Base-by-base conservation (phyloP, 1,140 invertebrate genomes). In the Varroa destructor region DNA sequence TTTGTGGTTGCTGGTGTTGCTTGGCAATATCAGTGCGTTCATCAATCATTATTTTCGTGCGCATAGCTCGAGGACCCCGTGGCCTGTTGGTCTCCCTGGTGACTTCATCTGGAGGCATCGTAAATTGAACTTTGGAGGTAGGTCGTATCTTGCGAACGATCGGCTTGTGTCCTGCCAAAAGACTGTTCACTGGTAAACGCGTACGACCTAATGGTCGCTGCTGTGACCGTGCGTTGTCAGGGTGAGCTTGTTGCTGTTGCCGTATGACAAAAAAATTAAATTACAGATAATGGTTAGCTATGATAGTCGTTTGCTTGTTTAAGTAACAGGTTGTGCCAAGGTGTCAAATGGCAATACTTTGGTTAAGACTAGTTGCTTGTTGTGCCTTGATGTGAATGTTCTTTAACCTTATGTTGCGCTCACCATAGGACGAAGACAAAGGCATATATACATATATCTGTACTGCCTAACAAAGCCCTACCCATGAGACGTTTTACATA, bases 191-290 rank as follows among this genome's bases (percentile, higher is more conserved):
- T 1, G 61, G 40, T 5, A 46, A 46, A 43, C 61, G 70, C 61
- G 64, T n/a, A 40, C 71, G 57, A 71, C 70, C 40, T 46, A 46
- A 25, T 74, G 43, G 57, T 36, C 56, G 64, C 56, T 8, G 46
- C 56, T 61, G 43, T 57, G 67, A 51, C 56, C 51, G 54, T 54
- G 56, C 43, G 72, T 56, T 54, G 61, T 70, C 61, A 12, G 46
- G 10, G 12, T 67, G 61, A 46, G 40, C 61, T 8, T 67, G 61
- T 67, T 67, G 61, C 61, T 67, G 61, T 25, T 40, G 36, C 2
- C 40, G 10, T 36, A 55, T 54, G 25, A 43, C 6, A 6, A 73
- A 73, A 6, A 25, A n/a, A 40, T 43, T 37, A 14, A 51, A 51
- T 51, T 51, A 8, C 46, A 51, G 4, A 51, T 8, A 51, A 51